A percentile compares a stretch with the other conserved stretches of the same genome.
Evolutionary conservation across 1,140 invertebrate genomes (phyloP).

Genomic region (Ostrea denselamellosa): DNA sequence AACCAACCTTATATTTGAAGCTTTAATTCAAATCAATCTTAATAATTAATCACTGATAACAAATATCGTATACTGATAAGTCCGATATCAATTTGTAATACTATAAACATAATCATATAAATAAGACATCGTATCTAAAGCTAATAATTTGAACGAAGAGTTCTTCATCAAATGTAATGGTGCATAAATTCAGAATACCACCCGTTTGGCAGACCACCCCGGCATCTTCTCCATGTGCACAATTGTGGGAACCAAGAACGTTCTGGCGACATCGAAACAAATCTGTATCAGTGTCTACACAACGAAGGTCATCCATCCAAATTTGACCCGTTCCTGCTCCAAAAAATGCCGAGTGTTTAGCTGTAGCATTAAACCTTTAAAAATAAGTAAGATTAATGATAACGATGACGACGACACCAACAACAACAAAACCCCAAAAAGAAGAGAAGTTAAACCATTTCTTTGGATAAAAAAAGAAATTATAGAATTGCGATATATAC

Average conservation of each 20-base stretch:
- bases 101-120: no score
- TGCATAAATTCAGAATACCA: no score
- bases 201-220: constrained; percentile 59
- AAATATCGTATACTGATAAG: no score
- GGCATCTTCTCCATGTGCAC: constrained; percentile 69
- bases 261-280: constrained; percentile 61
- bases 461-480: no score
- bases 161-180: no score
- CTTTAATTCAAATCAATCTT: background rate
- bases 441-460: no score
- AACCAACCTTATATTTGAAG: background rate
- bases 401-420: background rate
- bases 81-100: no score
- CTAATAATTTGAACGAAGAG: no score
- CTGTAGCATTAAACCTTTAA: constrained; percentile 33
- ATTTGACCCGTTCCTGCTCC: constrained; percentile 60
- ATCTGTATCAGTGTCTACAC: constrained; percentile 65
- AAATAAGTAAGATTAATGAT: background rate
- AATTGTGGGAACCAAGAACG: constrained; percentile 64
- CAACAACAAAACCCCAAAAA: no score
- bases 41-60: no score
- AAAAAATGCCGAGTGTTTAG: constrained; percentile 49
- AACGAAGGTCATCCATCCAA: constrained; percentile 69
- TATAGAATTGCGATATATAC: background rate
- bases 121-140: no score